These are phyloP conservation scores for Meta bourneti DNA, from an alignment of 2,888 invertebrate genomes.

Conservation along the genomic window DNA sequence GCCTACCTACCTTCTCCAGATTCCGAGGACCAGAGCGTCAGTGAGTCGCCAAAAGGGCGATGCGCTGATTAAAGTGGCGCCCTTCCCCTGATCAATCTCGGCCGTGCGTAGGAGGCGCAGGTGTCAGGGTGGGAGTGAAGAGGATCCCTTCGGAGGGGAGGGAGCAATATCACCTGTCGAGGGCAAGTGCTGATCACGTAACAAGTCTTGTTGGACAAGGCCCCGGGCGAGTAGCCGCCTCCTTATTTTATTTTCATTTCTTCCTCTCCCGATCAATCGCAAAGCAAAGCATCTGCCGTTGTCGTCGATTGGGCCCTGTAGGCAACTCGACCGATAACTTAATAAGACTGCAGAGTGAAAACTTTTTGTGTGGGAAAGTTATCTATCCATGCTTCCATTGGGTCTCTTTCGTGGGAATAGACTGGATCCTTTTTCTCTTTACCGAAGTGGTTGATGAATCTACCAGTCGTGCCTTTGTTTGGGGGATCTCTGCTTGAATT, in stretches of 20 bases:
- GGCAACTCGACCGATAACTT: constrained; percentile 50
- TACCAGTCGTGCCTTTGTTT: too few species aligned
- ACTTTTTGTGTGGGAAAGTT: constrained; percentile 56
- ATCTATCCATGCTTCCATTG: neutral
- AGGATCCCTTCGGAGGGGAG: constrained; percentile 30
- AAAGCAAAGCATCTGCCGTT: constrained; percentile 70
- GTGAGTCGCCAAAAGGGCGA: neutral
- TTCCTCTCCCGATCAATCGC: constrained; percentile 23
- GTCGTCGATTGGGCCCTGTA: constrained; percentile 71
- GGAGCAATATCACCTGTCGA: constrained; percentile 73
- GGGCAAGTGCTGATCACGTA: constrained; percentile 74
- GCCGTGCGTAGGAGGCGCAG: constrained; percentile 54
- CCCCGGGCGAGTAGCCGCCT: constrained; percentile 50
- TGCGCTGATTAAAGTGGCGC: neutral
- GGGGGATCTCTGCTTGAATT: too few species aligned
- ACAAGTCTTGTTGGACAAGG: constrained; percentile 74
- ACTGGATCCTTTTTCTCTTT: neutral
- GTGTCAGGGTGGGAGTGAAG: constrained; percentile 63
- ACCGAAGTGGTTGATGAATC: too few species aligned
- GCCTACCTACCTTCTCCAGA: too few species aligned
- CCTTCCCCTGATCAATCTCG: constrained; percentile 45
- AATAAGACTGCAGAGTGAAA: constrained; percentile 41
- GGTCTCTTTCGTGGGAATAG: neutral
- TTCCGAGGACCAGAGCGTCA: neutral
- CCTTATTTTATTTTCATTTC: constrained; percentile 54